Conservation (phyloP, 2,888 invertebrate species). For the Neuroscelio doddi region DNA sequence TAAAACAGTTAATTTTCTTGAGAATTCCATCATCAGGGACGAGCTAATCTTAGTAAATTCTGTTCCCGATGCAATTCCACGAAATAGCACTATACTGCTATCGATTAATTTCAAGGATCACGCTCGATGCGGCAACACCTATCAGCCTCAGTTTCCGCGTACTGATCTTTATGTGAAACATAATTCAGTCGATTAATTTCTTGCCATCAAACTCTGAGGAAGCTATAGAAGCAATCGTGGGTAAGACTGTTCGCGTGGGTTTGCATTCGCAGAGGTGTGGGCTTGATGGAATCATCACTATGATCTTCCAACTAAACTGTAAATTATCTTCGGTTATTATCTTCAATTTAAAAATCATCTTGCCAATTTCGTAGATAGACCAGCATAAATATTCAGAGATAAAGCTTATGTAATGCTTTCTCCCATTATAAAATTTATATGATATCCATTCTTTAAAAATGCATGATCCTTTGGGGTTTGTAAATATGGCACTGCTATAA, state of each 20-base stretch:
- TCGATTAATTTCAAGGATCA: slow-evolving; percentile 25
- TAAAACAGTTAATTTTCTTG: not conserved
- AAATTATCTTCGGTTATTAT: slow-evolving; percentile 36
- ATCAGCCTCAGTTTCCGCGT: slow-evolving; percentile 23
- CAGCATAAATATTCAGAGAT: slow-evolving; percentile 24
- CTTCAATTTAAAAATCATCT: slow-evolving; percentile 40
- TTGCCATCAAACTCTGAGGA: slow-evolving; percentile 28
- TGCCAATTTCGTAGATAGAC: slow-evolving; percentile 30
- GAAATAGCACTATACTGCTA: slow-evolving; percentile 14
- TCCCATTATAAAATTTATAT: too few species aligned
- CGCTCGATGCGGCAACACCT: slow-evolving; percentile 18
- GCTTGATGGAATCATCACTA: slow-evolving; percentile 33
- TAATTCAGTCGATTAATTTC: slow-evolving; percentile 42
- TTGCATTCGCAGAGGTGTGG: slow-evolving; percentile 21
- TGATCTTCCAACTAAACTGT: slow-evolving; percentile 29
- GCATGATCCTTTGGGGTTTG: too few species aligned
- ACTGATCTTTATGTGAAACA: slow-evolving; percentile 23
- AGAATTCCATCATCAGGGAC: too few species aligned
- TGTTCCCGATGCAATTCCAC: slow-evolving; percentile 8
- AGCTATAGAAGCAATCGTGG: slow-evolving; percentile 19
- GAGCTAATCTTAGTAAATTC: too few species aligned
- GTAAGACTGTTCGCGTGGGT: slow-evolving; percentile 18
- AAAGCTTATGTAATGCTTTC: too few species aligned
- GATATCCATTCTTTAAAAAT: too few species aligned
- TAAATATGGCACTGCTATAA: too few species aligned